Evolutionary conservation across 2,113 vertebrate genomes (phyloP).

Genomic region (Neodon shergylaensis): DNA sequence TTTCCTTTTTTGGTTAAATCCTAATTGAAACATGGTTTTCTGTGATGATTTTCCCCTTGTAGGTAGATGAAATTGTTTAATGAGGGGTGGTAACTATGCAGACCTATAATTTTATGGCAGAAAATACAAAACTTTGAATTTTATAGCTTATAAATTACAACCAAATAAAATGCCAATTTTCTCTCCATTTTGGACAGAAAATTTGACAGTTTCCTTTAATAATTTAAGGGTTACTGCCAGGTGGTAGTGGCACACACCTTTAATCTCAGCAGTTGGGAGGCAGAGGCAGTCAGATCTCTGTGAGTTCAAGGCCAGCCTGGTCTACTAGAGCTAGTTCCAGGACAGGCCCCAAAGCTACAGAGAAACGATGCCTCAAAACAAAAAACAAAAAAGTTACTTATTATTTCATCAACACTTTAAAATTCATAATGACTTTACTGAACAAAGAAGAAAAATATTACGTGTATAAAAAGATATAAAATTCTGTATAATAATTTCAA

Average conservation of each 20-base stretch:
- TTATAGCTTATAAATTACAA: constrained; percentile 4
- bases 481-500: background rate
- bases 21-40: constrained; percentile 1
- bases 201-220: constrained; percentile 49
- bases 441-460: constrained; percentile 17
- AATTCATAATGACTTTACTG: constrained; percentile 38
- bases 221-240: background rate
- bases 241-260: no score
- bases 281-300: no score
- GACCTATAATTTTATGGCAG: background rate
- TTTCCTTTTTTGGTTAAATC: constrained; percentile 12
- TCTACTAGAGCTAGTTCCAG: no score
- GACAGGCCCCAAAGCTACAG: no score
- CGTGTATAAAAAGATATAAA: background rate
- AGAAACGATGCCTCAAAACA: no score
- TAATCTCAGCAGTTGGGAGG: no score
- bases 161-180: constrained; percentile 18
- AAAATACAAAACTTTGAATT: constrained; percentile 51
- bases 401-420: background rate
- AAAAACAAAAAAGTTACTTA: background rate
- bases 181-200: background rate
- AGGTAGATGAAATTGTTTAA: constrained; percentile 52
- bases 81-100: constrained; percentile 10
- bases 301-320: no score
- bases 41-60: background rate